Evolutionary conservation across 2,113 vertebrate genomes (phyloP).

Genomic region (Herpailurus yagouaroundi): DNA sequence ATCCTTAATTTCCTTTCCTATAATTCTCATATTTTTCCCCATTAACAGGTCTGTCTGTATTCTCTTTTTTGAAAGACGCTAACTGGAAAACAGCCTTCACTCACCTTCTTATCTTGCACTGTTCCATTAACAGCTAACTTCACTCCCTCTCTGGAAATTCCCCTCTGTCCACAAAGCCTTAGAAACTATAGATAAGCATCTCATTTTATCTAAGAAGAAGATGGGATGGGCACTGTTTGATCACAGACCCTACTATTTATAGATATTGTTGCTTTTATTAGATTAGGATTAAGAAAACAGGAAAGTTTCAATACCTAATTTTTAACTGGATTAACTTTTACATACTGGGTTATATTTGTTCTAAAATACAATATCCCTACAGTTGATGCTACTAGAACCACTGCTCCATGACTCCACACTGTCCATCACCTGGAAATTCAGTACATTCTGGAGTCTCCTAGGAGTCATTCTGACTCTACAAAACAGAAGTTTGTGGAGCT

Average conservation of each 20-base stretch:
- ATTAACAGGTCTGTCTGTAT: not conserved
- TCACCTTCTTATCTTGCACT: not conserved
- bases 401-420: not conserved
- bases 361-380: not conserved
- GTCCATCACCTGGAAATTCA: not conserved
- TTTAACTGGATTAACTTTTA: not conserved
- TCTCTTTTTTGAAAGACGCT: not conserved
- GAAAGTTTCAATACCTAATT: not conserved
- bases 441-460: not conserved
- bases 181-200: constrained; percentile 48
- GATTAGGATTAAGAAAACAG: constrained; percentile 56
- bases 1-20: not conserved
- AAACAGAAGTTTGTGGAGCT: not conserved
- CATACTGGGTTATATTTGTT: not conserved
- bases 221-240: constrained; percentile 12
- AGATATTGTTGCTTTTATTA: constrained; percentile 54
- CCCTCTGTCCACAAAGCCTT: constrained; percentile 25
- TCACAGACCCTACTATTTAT: constrained; percentile 66
- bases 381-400: not conserved
- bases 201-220: constrained; percentile 56
- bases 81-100: not conserved
- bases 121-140: not conserved
- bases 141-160: constrained; percentile 4
- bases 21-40: not conserved
- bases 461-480: not conserved